A percentile compares a stretch with the other conserved stretches of the same genome.
These are phyloP conservation scores for Drosophila paramelanica DNA, from an alignment of 2,888 invertebrate genomes.

Conservation along the genomic window DNA sequence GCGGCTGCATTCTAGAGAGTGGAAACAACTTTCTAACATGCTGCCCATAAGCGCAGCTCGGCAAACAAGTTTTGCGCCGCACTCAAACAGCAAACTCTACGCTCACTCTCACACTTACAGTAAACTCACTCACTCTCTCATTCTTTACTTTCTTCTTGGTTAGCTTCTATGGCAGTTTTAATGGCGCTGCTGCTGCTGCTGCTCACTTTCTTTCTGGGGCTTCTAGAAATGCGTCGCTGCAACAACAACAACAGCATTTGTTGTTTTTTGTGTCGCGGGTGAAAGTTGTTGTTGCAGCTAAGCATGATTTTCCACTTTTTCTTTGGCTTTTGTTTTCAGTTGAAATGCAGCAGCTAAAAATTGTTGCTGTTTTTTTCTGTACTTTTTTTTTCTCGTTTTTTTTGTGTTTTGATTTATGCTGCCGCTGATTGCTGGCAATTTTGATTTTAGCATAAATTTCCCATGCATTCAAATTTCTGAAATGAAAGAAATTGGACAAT, in stretches of 20 bases:
- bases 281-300: conserved; percentile 75
- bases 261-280: conserved; percentile 43
- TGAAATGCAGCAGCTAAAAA: conserved; percentile 29
- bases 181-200: conserved; percentile 23
- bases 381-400: neutral
- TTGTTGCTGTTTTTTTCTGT: conserved; percentile 1
- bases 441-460: conserved; percentile 67
- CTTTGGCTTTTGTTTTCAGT: conserved; percentile 62
- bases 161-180: conserved; percentile 26
- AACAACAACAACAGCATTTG: conserved; percentile 12
- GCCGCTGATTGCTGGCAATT: conserved; percentile 67
- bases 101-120: neutral
- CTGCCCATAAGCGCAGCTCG: conserved; percentile 41
- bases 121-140: conserved; percentile 7
- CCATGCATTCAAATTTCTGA: conserved; percentile 43
- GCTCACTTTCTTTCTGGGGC: conserved; percentile 58
- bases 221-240: conserved; percentile 52
- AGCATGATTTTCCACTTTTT: conserved; percentile 80
- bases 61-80: conserved; percentile 50
- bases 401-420: conserved; percentile 59
- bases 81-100: conserved; percentile 5
- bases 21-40: conserved; percentile 59
- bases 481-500: conserved; percentile 40
- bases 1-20: conserved; percentile 53
- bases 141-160: conserved; percentile 58